Base-by-base conservation (phyloP, 2,888 invertebrate species). In the Pilophorus perplexus region DNA sequence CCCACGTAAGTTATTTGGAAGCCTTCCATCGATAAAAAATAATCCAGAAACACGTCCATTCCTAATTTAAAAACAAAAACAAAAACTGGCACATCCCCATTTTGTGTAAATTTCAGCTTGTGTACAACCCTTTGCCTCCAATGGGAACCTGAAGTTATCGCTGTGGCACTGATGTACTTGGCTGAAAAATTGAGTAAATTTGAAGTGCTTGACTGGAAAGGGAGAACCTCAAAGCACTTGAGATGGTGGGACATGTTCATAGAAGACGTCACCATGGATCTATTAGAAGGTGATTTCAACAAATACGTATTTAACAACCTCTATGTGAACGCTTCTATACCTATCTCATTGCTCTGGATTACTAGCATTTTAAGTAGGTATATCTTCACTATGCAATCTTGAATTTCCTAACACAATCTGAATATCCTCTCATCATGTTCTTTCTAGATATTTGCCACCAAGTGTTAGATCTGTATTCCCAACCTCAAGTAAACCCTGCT, bases 221-320 rank as follows among this genome's bases (percentile, higher is more conserved):
- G 92, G 0, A 81, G 92, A 8, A 81, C 80, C 52, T 77, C 86
- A 2, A 85, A 88, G 74, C 89, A 93, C 77, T 81, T 83, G 2
- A 83, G 90, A 23, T 99, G 99, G 99, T 99, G 97, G 97, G 97
- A 98, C 74, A 90, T 92, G 87, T 95, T 95, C 76, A 93, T 98
- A 0, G 92, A 94, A 74, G 95, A 95, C 75, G 88, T 98, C 27
- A 90, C 92, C 1, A 89, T 92, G 84, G 93, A 95, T 74, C 81
- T 97, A 62, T 80, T 99, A 42, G 98, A 99, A 80, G 84, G 85
- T 84, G 23, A 42, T 42, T 46, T 6, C 12, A 12, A 33, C 33
- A 12, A n/a, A n/a, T n/a, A n/a, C n/a, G n/a, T n/a, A n/a, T n/a
- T n/a, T n/a, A n/a, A n/a, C n/a, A n/a, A n/a, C n/a, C n/a, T n/a